Conservation (phyloP, 35 echinoderm and acorn worm species). For the Diadema setosum region DNA sequence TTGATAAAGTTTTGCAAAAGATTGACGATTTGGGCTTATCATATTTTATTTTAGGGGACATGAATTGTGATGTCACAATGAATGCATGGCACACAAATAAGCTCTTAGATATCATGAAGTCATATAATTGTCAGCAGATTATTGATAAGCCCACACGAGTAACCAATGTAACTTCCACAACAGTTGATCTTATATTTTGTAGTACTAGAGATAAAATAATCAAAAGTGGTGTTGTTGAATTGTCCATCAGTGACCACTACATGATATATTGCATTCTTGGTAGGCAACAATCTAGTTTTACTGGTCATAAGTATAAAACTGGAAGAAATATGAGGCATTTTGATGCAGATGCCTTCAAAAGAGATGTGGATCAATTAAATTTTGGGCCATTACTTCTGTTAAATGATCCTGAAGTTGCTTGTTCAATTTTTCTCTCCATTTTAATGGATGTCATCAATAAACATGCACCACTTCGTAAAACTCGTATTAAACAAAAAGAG, state of each 20-base stretch:
- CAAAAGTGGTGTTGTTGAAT: not conserved
- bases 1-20: not conserved
- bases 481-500: not conserved
- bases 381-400: not conserved
- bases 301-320: too few relatives aligned
- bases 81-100: not conserved
- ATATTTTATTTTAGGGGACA: not conserved
- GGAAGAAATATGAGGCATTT: not conserved
- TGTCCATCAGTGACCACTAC: not conserved
- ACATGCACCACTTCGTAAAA: not conserved
- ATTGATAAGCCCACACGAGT: not conserved
- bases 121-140: not conserved
- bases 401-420: not conserved
- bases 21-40: not conserved
- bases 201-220: not conserved
- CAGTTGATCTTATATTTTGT: not conserved
- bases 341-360: not conserved
- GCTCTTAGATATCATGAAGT: not conserved
- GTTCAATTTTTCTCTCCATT: not conserved
- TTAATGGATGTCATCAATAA: not conserved
- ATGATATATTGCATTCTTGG: not conserved
- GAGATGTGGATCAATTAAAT: not conserved
- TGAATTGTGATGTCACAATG: not conserved
- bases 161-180: not conserved
- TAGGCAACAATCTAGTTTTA: not conserved